Evolutionary conservation across 2,888 invertebrate species (phyloP), one percentile per base, ranked within the genome.

Genomic region (Eugnorisma glareosa): DNA sequence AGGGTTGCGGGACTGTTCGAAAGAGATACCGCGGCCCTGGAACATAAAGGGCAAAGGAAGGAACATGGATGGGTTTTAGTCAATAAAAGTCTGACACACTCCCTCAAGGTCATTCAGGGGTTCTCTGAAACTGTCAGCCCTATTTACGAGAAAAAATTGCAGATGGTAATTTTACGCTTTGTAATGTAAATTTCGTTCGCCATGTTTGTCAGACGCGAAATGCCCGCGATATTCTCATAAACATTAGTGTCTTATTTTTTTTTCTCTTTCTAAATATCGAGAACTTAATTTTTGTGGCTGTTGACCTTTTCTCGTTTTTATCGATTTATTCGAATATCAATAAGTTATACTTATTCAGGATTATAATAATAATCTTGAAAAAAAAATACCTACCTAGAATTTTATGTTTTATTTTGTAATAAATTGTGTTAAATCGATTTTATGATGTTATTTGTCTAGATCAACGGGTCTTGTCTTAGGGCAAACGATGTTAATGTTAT

Each of bases 151-250:
- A 81, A 79, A 84, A 81, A 86, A 78, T 79, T 75, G 77, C 87
- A 87, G 86, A 88, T 86, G 88, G 70, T 88, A 89, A 91, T 91
- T 91, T 90, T 87, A 89, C 87, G 87, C 86, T 89, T 90, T 90
- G 89, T 86, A 84, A 89, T 86, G 89, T 88, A 86, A 87, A 92
- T 91, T 87, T 82, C 75, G 80, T 82, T 81, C 81, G 75, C 87
- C 89, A 87, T 89, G 75, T 86, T 88, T 85, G 86, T 79, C 85
- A 87, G 75, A 31, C 67, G 73, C 79, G 82, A 78, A 86, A 77
- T 84, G 79, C 80, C 68, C 80, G 86, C 75, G 69, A 79, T 77
- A 70, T 78, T 79, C 67, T 81, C 63, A 57, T 82, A 59, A 48
- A n/a, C 76, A 79, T 82, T 79, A 79, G 68, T 66, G 51, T 57